Evolutionary conservation across 2,113 vertebrate genomes (phyloP), one percentile per base, ranked within the genome.

Genomic region (Ovis canadensis): DNA sequence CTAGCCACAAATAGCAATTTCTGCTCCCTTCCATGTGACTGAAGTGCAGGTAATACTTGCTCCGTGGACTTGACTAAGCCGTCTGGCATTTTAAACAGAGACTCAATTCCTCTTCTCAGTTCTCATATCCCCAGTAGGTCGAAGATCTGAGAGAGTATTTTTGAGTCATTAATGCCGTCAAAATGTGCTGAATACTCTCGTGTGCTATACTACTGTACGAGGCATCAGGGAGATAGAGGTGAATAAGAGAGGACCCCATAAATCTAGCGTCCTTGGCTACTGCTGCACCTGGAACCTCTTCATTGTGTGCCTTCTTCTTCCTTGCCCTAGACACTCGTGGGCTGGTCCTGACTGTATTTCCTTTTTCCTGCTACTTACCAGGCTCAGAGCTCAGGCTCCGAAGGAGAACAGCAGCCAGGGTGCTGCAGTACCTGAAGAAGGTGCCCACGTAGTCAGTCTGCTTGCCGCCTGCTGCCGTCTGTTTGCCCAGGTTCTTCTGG

Each of bases 381-480:
- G 99, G 99, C 71, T 99, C 99, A 88, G 99, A 97, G 55, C 99
- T 98, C 77, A 99, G 98, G 98, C 99, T 99, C 90, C 98, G 99
- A 90, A 99, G 98, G 7, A 99, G 97, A 97, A 99, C 98, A 1
- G 99, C 98, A 31, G 99, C 99, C 93, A 99, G 97, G 0, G 99
- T 99, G 98, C 99, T 99, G 94, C 99, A 88, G 74, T 99, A 99
- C 97, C 99, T 98, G 67, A 99, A 98, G 98, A 99, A 99, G 52
- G 97, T 98, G 91, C 99, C 99, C 92, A 99, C 96, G 55, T 99
- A 99, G 98, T 99, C 99, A 2, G 98, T 98, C 89, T 99, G 99
- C 0, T 13, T 95, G 15, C 8, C 60, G 25, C 36, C 97, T 81
- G 94, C 97, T 48, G 93, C 82, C 11, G 29, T 87, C 81, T 99